Base-by-base conservation (phyloP, 1,140 invertebrate species). In the Philaenus spumarius region DNA sequence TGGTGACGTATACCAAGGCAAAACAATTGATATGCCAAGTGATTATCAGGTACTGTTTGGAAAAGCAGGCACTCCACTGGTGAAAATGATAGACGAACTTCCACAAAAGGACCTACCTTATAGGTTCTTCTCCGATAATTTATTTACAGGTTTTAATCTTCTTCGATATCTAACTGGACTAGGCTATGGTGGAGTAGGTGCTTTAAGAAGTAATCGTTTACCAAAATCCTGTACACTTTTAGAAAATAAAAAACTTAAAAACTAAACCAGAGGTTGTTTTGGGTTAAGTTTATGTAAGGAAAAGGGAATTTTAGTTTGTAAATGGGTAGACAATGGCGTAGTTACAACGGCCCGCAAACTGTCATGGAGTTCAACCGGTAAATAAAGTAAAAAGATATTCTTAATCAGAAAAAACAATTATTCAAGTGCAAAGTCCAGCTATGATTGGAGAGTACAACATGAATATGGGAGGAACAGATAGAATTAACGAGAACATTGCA, bases 401-500 rank as follows among this genome's bases (percentile, higher is more conserved):
- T 20, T 42, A 56, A 23, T 19, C 35, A 56, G 12, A 56, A 24
- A 58, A 56, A 56, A 46, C 23, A 14, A 22, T 26, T 14, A 46
- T 56, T 30, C 26, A 2, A 43, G 43, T 56, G 20, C 14, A 37
- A 26, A 39, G 40, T n/a, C 54, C 54, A 43, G 26, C 24, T 17
- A 24, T 30, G 2, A 26, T 56, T 19, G 34, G 43, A 14, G 17
- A 46, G 19, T 58, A 47, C 45, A 48, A 58, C 15, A 12, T 22
- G 39, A 43, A 39, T 23, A 48, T 58, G 55, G 55, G 45, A 26
- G 69, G 69, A 4, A 68, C 69, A 15, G 71, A 73, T 55, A 48
- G 66, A 35, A 70, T 71, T 60, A 69, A 72, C 52, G 62, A 72
- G 66, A 71, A 72, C 64, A 61, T 72, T 15, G 51, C 59, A 9